Evolutionary conservation across 2,797 vertebrate species (phyloP).

Genomic region (Myioborus miniatus): DNA sequence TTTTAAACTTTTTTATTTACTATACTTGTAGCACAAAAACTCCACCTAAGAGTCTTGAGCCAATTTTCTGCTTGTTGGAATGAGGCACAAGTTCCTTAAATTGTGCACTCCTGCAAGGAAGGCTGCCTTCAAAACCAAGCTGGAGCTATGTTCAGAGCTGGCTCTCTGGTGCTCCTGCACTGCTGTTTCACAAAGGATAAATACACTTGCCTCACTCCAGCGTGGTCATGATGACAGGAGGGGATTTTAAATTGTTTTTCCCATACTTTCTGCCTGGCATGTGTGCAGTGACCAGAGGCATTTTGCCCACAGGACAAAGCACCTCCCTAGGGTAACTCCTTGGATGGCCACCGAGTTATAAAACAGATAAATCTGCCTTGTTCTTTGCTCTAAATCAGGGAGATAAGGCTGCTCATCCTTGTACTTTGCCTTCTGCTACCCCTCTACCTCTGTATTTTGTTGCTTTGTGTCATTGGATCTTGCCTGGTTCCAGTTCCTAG

Average conservation of each 20-base stretch:
- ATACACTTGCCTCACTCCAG: background rate
- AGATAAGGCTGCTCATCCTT: constrained; percentile 4
- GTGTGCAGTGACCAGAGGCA: background rate
- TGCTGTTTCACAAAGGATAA: background rate
- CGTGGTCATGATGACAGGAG: background rate
- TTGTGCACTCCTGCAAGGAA: background rate
- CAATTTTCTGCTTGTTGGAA: background rate
- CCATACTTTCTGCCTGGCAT: background rate
- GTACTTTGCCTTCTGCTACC: constrained; percentile 43
- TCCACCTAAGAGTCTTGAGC: background rate
- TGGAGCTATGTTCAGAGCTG: background rate
- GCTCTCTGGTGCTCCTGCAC: background rate
- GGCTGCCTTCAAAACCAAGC: background rate
- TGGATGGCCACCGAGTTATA: background rate
- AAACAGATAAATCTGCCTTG: background rate
- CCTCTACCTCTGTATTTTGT: background rate
- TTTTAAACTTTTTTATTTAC: background rate
- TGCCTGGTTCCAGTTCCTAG: background rate
- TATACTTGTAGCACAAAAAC: background rate
- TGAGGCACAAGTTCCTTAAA: background rate
- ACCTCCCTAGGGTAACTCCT: background rate
- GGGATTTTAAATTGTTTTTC: background rate
- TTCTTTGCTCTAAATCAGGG: rapidly evolving
- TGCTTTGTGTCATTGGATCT: background rate
- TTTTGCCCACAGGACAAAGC: background rate